Evolutionary conservation across 2,797 vertebrate genomes (phyloP).

Genomic region (Sternarchorhynchus goeldii): DNA sequence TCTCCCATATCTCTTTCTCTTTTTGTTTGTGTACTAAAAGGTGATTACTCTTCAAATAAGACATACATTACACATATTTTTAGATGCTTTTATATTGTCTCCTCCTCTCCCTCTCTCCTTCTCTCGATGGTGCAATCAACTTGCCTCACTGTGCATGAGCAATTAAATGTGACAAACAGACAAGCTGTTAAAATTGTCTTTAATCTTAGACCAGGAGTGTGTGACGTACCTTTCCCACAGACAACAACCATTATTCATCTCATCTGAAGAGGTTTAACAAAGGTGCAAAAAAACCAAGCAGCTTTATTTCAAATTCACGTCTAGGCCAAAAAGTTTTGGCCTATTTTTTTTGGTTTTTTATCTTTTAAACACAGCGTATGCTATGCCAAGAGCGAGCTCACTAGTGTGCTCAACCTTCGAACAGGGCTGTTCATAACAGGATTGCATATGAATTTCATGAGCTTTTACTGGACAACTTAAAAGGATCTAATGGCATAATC

Average conservation of each 20-base stretch:
- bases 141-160: conserved; percentile 7
- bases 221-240: conserved; percentile 26
- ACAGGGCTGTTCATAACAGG: not conserved
- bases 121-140: not conserved
- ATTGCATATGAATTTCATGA: conserved; percentile 30
- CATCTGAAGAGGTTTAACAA: conserved; percentile 1
- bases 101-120: not conserved
- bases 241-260: conserved; percentile 11
- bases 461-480: not conserved
- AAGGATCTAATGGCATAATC: conserved; percentile 6
- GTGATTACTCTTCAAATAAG: too few relatives aligned
- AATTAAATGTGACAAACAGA: conserved; percentile 47
- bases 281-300: not conserved
- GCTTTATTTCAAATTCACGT: not conserved
- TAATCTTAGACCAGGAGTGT: conserved; percentile 33
- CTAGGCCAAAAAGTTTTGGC: not conserved
- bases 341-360: not conserved
- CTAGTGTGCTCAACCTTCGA: not conserved
- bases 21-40: too few relatives aligned
- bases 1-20: too few relatives aligned
- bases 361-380: not conserved
- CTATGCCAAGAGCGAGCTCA: too few relatives aligned
- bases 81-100: too few relatives aligned
- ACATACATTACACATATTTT: too few relatives aligned
- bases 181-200: conserved; percentile 35